Evolutionary conservation across 2,888 invertebrate species (phyloP), one percentile per base, ranked within the genome.

Genomic region (Podotricha telesiphe): DNA sequence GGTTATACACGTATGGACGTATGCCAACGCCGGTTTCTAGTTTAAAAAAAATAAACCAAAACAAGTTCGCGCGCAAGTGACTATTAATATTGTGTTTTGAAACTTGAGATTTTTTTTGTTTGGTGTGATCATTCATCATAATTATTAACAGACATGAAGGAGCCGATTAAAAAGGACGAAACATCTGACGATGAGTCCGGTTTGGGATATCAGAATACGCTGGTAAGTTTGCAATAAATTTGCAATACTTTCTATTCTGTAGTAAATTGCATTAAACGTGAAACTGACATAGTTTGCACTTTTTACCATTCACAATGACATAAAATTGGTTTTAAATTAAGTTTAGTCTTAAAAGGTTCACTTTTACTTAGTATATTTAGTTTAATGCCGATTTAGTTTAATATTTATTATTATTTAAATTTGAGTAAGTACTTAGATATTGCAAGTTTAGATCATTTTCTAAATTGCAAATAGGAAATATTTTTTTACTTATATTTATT

Each of bases 131-230:
- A 17, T 34, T 55, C n/a, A n/a, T n/a, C n/a, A 79, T 82, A 79
- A 80, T 77, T 77, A 75, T 77, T 73, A 76, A 77, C 75, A 74
- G 83, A 76, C 69, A 92, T 92, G 92, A 92, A 89, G 84, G 84
- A 83, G 67, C 71, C 82, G 61, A 81, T 80, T 62, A 80, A 76
- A 64, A 91, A 90, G 73, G 91, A 93, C 19, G 93, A 93, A 74
- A 89, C 86, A 45, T 93, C 92, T 1, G 94, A 94, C 79, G 94
- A 95, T 78, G 94, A 94, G 76, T 91, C 94, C 70, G 95, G 96
- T 70, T 87, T 96, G 80, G 96, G 96, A 64, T 95, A 95, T 79
- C 95, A 95, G 83, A 95, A 95, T 77, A 95, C 95, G 55, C 94
- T 95, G 94, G 95, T 95, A 79, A 95, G 95, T 93, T 42, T 51